Evolutionary conservation across 2,797 vertebrate genomes (phyloP).

Genomic region (Syngnathus acus): DNA sequence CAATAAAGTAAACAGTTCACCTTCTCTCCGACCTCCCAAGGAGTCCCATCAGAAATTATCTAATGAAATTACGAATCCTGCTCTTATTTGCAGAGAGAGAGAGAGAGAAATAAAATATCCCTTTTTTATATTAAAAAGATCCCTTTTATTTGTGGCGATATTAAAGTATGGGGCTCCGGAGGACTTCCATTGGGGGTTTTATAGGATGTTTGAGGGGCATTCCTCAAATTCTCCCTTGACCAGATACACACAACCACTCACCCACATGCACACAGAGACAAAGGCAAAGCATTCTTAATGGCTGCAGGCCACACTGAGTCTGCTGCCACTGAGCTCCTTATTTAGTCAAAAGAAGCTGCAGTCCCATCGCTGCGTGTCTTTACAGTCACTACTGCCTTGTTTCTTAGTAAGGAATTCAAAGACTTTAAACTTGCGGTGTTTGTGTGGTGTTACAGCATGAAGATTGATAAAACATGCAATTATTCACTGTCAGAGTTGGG

Average conservation of each 20-base stretch:
- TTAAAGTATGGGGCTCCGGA: slow-evolving; percentile 42
- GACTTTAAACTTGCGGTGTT: background rate
- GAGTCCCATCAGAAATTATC: background rate
- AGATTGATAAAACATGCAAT: background rate
- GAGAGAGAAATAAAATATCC: slow-evolving; percentile 8
- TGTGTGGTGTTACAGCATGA: background rate
- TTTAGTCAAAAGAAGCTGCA: slow-evolving; percentile 55
- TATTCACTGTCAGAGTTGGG: background rate
- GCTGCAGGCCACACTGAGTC: slow-evolving; percentile 38
- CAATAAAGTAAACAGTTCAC: background rate
- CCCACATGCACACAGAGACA: slow-evolving; percentile 17
- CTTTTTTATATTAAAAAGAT: too few relatives aligned
- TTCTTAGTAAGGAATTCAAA: background rate
- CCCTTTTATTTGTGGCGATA: slow-evolving; percentile 45
- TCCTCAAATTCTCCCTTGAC: slow-evolving; percentile 63
- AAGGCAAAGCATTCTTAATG: slow-evolving; percentile 38
- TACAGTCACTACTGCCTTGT: slow-evolving; percentile 8
- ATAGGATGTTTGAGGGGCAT: slow-evolving; percentile 48
- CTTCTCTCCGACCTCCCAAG: background rate
- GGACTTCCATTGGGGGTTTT: slow-evolving; percentile 15
- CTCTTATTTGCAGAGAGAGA: background rate
- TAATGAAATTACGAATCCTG: too few relatives aligned
- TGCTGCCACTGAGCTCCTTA: slow-evolving; percentile 54
- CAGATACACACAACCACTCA: slow-evolving; percentile 30
- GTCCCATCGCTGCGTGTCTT: slow-evolving; percentile 27